A percentile compares a stretch with the other conserved stretches of the same genome.
Evolutionary conservation across 2,888 invertebrate species (phyloP).

Genomic region (Rotaria magnacalcarata): DNA sequence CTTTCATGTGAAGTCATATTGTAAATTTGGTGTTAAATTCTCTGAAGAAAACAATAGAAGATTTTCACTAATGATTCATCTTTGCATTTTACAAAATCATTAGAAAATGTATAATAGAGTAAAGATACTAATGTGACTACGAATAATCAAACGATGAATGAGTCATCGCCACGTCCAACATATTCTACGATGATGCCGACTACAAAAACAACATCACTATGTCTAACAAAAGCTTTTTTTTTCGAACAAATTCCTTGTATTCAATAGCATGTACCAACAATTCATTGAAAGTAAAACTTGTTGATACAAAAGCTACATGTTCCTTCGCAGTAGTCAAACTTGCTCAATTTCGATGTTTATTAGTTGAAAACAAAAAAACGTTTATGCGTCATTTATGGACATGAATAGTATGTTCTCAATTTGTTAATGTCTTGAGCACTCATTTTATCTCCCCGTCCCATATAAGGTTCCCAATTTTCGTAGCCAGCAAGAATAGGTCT

Average conservation of each 20-base stretch:
- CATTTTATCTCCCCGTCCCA: not conserved
- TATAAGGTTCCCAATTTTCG: not conserved
- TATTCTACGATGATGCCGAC: no score
- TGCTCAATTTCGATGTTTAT: no score
- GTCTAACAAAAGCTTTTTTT: no score
- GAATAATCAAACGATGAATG: not conserved
- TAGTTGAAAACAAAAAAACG: not conserved
- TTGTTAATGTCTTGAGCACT: not conserved
- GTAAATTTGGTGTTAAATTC: no score
- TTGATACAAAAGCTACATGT: no score
- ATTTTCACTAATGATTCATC: not conserved
- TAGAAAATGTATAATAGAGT: not conserved
- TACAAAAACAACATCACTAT: no score
- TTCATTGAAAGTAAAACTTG: no score
- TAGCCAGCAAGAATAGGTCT: not conserved
- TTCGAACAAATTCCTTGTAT: no score
- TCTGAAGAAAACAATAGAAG: no score
- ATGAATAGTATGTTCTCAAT: not conserved
- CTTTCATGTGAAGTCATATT: no score
- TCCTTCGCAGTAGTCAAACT: no score
- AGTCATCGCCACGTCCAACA: not conserved
- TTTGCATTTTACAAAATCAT: slow-evolving; percentile 10
- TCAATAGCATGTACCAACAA: no score
- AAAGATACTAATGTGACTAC: slow-evolving; percentile 5
- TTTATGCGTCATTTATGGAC: not conserved